A percentile compares a stretch with the other conserved stretches of the same genome.
These are phyloP conservation scores for Xiphorhynchus erythropygius DNA, from an alignment of 2,797 vertebrate species.

Conservation along the genomic window DNA sequence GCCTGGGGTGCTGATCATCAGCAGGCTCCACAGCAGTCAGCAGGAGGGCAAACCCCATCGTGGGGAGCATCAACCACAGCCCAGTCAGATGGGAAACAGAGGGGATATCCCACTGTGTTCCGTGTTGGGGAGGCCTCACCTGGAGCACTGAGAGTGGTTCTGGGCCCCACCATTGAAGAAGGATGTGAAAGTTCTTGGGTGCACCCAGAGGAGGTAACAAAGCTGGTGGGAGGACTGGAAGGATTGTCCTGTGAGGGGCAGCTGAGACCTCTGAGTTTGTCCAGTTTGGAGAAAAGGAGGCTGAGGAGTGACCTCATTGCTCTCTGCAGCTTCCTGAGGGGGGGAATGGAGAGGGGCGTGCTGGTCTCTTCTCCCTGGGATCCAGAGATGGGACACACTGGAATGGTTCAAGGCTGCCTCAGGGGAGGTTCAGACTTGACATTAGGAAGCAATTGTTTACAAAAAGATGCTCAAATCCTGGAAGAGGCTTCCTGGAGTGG, in stretches of 20 bases:
- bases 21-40: fast-evolving
- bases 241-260: background rate
- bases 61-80: background rate
- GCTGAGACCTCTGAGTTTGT: background rate
- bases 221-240: background rate
- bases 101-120: background rate
- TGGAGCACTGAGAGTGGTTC: background rate
- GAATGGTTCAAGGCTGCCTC: background rate
- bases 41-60: background rate
- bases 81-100: fast-evolving
- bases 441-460: background rate
- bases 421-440: background rate
- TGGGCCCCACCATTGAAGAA: background rate
- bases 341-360: background rate
- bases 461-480: background rate
- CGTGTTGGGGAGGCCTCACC: background rate
- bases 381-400: background rate
- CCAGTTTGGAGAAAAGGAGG: background rate
- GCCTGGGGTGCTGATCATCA: background rate
- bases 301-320: background rate
- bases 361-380: background rate
- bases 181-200: background rate
- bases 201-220: fast-evolving
- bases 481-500: background rate
- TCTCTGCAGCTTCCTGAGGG: background rate